Base-by-base conservation (phyloP, 92 coral and sea anemone species). In the Phenganax stokvisi region DNA sequence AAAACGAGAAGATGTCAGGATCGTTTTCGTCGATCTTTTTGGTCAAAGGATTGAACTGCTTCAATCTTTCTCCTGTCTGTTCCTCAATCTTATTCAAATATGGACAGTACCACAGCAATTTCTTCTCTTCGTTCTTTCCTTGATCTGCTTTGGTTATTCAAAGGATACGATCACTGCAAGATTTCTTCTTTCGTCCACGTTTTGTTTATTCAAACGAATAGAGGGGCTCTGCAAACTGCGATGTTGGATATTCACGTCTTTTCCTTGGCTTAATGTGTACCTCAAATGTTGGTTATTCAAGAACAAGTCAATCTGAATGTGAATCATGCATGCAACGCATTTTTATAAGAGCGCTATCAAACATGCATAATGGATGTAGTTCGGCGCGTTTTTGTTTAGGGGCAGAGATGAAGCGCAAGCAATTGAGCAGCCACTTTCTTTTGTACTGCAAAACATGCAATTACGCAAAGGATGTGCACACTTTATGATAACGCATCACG, bases 321-420 rank as follows among this genome's bases (percentile, higher is more conserved):
- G 83, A 79, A 79, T 79, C 59, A 79, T 79, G 73, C 74, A 79
- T 63, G 37, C 47, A 15, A 8, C 31, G 51, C 44, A 12, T 72
- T 79, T 79, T 79, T 79, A 79, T 79, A 79, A 13, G 77, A 51
- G 83, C 73, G 83, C 83, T 12, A 62, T 79, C 72, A 65, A 52
- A n/a, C 54, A 79, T 79, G 83, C 83, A 79, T 79, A 52, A 63
- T 63, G 51, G 44, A 79, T 79, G 56, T 5, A 11, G 31, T 11
- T 59, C 52, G 29, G 74, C 69, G 61, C 28, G 62, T 79, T 76
- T 76, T 76, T 64, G 74, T 62, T 52, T 60, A 53, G 54, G 51
- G 12, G 17, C 62, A 62, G 27, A 59, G 51, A 25, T 11, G 57
- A 71, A 47, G 12, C 71, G 71, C 83, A 79, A 51, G 83, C 83